Evolutionary conservation across 2,888 invertebrate species (phyloP), one percentile per base, ranked within the genome.

Genomic region (Timandra comae): DNA sequence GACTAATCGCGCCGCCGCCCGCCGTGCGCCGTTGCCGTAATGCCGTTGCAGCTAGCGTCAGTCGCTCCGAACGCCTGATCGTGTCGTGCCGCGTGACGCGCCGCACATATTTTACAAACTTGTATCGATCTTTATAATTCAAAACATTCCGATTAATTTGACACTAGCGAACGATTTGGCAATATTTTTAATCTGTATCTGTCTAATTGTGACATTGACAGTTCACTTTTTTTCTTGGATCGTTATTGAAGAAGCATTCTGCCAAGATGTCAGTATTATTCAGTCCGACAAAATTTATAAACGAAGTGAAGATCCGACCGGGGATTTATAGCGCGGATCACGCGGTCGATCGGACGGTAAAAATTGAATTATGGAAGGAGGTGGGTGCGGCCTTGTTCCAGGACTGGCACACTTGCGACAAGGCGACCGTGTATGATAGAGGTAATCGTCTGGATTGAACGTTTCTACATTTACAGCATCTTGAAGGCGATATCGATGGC

Each of bases 311-410:
- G 51, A 78, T 75, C 47, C 75, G 87, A 30, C 81, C 78, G 0
- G 71, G 65, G 0, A 44, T 82, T 38, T 82, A 77, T 52, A 63
- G 60, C 27, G 29, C 61, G 52, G 84, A 70, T 43, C 70, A 81
- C 57, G 80, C 88, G 43, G 63, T 86, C 33, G 78, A 87, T 59
- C 67, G 88, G 27, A 71, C 80, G 45, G 86, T 85, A 38, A 73
- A 73, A 42, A 53, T 84, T 33, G 56, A 57, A 30, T 46, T 78
- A 32, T 85, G 84, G 84, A 81, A 82, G 51, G 74, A 84, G 42
- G 63, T 85, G 12, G 84, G 82, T 12, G 74, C 74, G 1, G 73
- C 63, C 7, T 49, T 85, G 25, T 82, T 66, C 44, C 44, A 53
- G 5, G 76, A 78, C 38, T 85, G 84, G 84, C 59, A 53, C 24